These are phyloP conservation scores for Dicyrtomina minuta DNA, from an alignment of 2,888 invertebrate species.

Conservation along the genomic window DNA sequence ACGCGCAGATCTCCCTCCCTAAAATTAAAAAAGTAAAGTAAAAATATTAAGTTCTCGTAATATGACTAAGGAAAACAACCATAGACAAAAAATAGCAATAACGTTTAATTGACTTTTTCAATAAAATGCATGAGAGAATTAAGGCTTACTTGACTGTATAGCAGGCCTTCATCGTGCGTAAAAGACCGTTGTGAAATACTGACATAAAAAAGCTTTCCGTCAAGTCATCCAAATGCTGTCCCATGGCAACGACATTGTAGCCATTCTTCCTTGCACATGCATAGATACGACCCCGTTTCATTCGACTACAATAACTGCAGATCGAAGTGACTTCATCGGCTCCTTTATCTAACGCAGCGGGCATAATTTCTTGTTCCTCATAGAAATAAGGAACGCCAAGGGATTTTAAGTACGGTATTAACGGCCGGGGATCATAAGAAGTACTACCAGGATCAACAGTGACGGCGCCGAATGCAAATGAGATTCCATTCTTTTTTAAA, in stretches of 20 bases:
- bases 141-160: constrained; percentile 70
- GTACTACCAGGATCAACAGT: constrained; percentile 71
- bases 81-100: neutral
- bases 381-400: constrained; percentile 75
- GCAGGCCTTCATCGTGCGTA: constrained; percentile 75
- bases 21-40: constrained; percentile 52
- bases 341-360: constrained; percentile 48
- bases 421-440: constrained; percentile 63
- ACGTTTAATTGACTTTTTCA: neutral
- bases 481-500: constrained; percentile 70
- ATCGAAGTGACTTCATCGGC: constrained; percentile 57
- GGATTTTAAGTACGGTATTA: constrained; percentile 73
- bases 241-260: constrained; percentile 84
- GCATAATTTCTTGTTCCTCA: constrained; percentile 65
- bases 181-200: constrained; percentile 75
- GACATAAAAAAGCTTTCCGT: constrained; percentile 79
- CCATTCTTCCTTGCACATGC: constrained; percentile 72
- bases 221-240: constrained; percentile 81
- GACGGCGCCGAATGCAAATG: constrained; percentile 70
- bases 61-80: neutral
- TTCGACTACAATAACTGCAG: constrained; percentile 73
- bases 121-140: neutral
- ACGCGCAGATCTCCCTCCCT: constrained; percentile 79
- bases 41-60: neutral
- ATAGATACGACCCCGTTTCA: constrained; percentile 73